Evolutionary conservation across 2,113 vertebrate species (phyloP), one percentile per base, ranked within the genome.

Genomic region (Ramphastos sulfuratus): DNA sequence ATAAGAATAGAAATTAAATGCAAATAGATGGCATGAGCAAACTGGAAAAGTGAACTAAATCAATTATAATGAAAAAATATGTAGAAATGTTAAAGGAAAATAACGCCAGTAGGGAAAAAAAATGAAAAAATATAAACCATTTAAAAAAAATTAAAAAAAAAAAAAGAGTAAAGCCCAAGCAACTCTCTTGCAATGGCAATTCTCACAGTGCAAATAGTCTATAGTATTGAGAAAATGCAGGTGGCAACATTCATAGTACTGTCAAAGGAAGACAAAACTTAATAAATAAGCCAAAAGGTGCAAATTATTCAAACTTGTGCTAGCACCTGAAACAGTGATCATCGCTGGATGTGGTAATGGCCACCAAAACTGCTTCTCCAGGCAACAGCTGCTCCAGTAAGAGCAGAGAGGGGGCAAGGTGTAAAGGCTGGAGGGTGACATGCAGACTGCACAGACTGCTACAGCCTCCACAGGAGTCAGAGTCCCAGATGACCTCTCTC

Each of bases 371-470:
- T 28, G 9, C 6, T 78, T 71, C 65, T 89, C 16, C 52, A 71
- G 44, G 17, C 66, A 78, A 58, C 3, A 48, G 5, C 35, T 50
- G 23, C 30, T 58, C 5, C 35, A 55, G 28, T 9, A 50, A n/a
- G 35, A 63, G 8, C 37, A 65, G 72, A 30, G 55, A 64, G 16
- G 15, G 17, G 20, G 12, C 18, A 64, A 39, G 37, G 27, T 42
- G 11, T 10, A 15, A n/a, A 7, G 35, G 6, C 10, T 54, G 33
- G 28, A 79, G 63, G 3, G 33, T 17, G 25, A 23, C 46, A 24
- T 0, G 0, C 1, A 25, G 35, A 9, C 12, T 2, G 4, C 5
- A 2, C 17, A 59, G 12, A n/a, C 48, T 93, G n/a, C 71, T 10
- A 2, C 1, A 1, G n/a, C 13, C 16, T 52, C 44, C 17, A 1